Base-by-base conservation (phyloP, 2,888 invertebrate species). In the Barypeithes pellucidus region DNA sequence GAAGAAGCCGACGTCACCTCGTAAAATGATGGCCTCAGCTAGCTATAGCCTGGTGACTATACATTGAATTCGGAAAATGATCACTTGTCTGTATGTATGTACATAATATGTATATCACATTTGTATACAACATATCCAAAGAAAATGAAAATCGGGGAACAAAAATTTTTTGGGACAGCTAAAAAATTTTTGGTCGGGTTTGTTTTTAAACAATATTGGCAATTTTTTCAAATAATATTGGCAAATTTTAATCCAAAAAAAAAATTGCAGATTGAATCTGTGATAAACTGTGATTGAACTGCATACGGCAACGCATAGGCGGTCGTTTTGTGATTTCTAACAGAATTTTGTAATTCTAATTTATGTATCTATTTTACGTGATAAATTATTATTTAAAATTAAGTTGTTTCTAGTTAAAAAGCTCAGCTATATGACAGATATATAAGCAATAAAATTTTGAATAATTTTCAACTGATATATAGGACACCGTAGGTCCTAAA, bases 201-300 rank as follows among this genome's bases (percentile, higher is more conserved):
- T n/a, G n/a, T n/a, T n/a, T n/a, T n/a, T n/a, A n/a, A n/a, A n/a
- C n/a, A n/a, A n/a, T n/a, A n/a, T n/a, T n/a, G n/a, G n/a, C n/a
- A n/a, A n/a, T n/a, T n/a, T n/a, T n/a, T n/a, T n/a, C n/a, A n/a
- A n/a, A n/a, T 52, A 63, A 65, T 57, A 63, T 20, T 65, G 12
- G 24, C 24, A 24, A 36, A 22, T 29, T 41, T 59, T 43, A 43
- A 59, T 7, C 24, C 9, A 57, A 81, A 81, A 57, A 81, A 81
- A 81, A 78, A 83, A 84, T 85, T 85, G 82, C 85, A 86, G 85
- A 86, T 84, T 78, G 81, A 82, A 83, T 85, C 85, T 86, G 85
- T 84, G 84, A 85, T 85, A 85, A 82, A 82, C 84, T 73, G 73
- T 68, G 68, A 73, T 73, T 66, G 70, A 60, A 57, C 59, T 68